phyloP scores from a whole-genome alignment of 2,113 vertebrate genomes.

The Pteronura brasiliensis region DNA sequence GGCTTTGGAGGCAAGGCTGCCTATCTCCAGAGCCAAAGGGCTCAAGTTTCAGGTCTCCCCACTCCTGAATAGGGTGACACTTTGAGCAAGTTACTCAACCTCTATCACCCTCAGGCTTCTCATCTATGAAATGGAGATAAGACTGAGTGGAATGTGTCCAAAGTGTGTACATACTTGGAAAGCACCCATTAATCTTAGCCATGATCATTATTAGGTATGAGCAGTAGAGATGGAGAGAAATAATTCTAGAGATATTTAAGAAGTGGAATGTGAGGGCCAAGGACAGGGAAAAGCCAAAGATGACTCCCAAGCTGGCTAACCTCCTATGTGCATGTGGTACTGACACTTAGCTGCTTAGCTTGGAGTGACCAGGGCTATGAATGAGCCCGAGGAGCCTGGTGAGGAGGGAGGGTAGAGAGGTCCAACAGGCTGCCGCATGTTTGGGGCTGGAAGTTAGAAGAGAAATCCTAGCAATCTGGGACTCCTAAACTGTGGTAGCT shows the following conservation, averaged over 20 bases:
- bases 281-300: background rate
- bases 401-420: background rate
- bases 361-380: background rate
- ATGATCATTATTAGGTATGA: background rate
- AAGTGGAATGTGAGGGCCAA: background rate
- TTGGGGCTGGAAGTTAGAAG: background rate
- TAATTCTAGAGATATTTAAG: background rate
- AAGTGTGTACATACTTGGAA: background rate
- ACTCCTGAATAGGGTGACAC: background rate
- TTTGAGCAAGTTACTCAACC: background rate
- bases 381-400: background rate
- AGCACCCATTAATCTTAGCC: background rate
- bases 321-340: background rate
- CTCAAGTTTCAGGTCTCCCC: background rate
- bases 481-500: background rate
- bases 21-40: background rate
- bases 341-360: background rate
- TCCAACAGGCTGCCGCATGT: background rate
- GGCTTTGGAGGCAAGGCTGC: background rate
- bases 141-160: background rate
- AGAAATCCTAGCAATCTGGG: background rate
- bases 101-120: background rate
- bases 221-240: background rate
- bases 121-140: background rate
- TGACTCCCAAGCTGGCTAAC: background rate